Base-by-base conservation (phyloP, 2,888 invertebrate species). In the Ectobius pallidus region DNA sequence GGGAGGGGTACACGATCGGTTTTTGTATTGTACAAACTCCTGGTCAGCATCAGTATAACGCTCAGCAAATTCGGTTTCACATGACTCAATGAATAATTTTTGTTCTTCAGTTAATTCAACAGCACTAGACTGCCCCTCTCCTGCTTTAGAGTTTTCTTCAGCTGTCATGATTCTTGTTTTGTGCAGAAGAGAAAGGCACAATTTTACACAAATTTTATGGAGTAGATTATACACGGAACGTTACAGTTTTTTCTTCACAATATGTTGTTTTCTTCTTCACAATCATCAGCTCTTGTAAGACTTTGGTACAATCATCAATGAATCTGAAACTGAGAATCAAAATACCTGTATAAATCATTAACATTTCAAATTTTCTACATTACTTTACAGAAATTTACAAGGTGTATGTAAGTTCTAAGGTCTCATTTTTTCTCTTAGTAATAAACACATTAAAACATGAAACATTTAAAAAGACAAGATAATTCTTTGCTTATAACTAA, bases 281-380 rank as follows among this genome's bases (percentile, higher is more conserved):
- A 18, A n/a, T 34, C 30, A 30, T 75, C 77, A 79, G 73, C 78
- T 77, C 69, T 73, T 82, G 78, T 84, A 86, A 77, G 84, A 83
- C 80, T 85, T 86, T 73, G 87, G 87, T 81, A 86, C 82, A 81
- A 86, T 85, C 78, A 87, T 83, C 27, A 87, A 82, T 55, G 87
- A 87, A 81, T 87, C 84, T 52, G 87, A 85, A 84, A 86, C 87
- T 87, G 82, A 79, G 86, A 84, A 75, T 74, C 78, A 78, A 78
- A 39, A 16, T 76, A 70, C 61, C 73, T 34, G 72, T 63, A 16
- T 44, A 9, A 18, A 52, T n/a, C n/a, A n/a, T n/a, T n/a, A 16
- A 67, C 18, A 22, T n/a, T 67, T 27, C 44, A 22, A 7, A 11
- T 34, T 34, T 34, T 34, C 11, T n/a, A n/a, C n/a, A n/a, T n/a